Conservation (phyloP, 2,888 invertebrate genomes). For the Plemyria rubiginata region DNA sequence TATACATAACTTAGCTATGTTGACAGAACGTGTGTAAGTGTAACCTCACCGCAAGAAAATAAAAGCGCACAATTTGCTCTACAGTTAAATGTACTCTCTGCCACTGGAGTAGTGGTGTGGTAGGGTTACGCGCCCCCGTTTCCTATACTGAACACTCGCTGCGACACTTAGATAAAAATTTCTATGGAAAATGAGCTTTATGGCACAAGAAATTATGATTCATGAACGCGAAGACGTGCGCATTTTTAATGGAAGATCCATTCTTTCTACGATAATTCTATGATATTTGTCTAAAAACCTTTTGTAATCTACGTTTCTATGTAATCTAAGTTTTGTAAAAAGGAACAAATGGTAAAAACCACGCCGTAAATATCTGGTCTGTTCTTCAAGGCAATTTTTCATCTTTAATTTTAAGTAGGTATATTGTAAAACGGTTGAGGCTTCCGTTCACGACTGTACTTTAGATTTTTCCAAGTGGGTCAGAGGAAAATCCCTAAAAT, state of each 20-base stretch:
- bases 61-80: constrained; percentile 34
- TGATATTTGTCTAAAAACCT: no score
- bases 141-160: constrained; percentile 13
- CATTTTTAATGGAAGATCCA: not conserved
- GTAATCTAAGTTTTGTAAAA: no score
- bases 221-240: not conserved
- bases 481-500: not conserved
- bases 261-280: not conserved
- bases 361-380: no score
- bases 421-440: no score
- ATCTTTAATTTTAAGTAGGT: no score
- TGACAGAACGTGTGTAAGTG: constrained; percentile 12
- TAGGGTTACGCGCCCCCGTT: constrained; percentile 16
- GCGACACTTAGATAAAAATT: constrained; percentile 3
- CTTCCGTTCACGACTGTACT: no score
- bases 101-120: constrained; percentile 19
- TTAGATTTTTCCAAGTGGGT: no score
- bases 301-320: no score
- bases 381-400: no score
- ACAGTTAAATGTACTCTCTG: constrained; percentile 33
- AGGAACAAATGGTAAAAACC: no score
- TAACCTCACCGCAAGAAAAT: constrained; percentile 30
- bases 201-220: not conserved
- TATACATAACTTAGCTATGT: not conserved
- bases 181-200: constrained; percentile 10